Evolutionary conservation across 1,140 invertebrate genomes (phyloP), one percentile per base, ranked within the genome.

Genomic region (Acromyrmex heyeri): DNA sequence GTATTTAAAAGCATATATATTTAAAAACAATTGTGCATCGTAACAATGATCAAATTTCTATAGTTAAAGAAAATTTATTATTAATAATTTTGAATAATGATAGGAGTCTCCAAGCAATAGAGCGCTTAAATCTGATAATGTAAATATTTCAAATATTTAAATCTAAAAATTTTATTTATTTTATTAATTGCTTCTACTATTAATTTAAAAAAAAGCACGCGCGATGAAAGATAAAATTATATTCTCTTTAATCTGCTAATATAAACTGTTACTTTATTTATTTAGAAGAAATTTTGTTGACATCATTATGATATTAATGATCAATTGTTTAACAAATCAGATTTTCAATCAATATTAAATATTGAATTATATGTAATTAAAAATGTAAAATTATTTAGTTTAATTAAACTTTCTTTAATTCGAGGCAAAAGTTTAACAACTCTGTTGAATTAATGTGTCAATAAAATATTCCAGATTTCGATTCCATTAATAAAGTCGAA

Each of bases 401-500:
- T 44, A 57, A 81, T 81, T 38, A 81, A 81, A 50, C 16, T 55
- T 27, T 1, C 8, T 24, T 81, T 57, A 44, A 57, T 44, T 70
- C n/a, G 16, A 53, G 21, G 10, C 8, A 24, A 79, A 79, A 70
- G 10, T 70, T 1, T 70, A n/a, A n/a, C 16, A 16, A 81, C 21
- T 44, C 12, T 5, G 30, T 67, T 81, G 44, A 79, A 79, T 81
- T 70, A 81, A 81, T 55, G 7, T 44, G 10, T 12, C 21, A 81
- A 81, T 81, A 81, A 59, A 81, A 44, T 81, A 81, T 70, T 61
- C 30, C 34, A 5, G 48, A 70, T 70, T 69, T 81, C 65, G 64
- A 70, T 69, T 57, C 5, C n/a, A 81, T 70, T 70, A 81, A 81
- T 70, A 81, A 81, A 70, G 30, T 34, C 10, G 21, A 70, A 81